phyloP scores from a whole-genome alignment of 1,140 invertebrate species.

The Magallana angulata region DNA sequence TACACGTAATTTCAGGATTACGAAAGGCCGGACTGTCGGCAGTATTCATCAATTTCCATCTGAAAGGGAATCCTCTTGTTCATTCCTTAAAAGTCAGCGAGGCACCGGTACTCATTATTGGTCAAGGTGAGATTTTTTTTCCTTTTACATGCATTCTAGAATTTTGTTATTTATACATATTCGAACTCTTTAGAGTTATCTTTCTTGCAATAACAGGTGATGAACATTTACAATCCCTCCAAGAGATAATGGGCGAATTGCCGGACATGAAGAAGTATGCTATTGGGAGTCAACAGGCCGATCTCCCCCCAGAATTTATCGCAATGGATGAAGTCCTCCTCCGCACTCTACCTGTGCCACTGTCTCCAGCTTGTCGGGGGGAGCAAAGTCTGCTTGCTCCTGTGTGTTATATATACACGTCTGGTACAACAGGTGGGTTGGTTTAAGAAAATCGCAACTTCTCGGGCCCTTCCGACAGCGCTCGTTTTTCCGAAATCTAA shows the following conservation, averaged over 20 bases:
- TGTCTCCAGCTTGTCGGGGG: slow-evolving; percentile 47
- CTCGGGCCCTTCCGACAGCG: no score
- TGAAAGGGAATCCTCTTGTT: slow-evolving; percentile 54
- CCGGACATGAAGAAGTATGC: slow-evolving; percentile 44
- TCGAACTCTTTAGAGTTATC: neutral
- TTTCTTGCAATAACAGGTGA: slow-evolving; percentile 47
- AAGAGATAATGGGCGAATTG: slow-evolving; percentile 48
- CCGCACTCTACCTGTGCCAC: slow-evolving; percentile 11
- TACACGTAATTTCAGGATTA: slow-evolving; percentile 55
- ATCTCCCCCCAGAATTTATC: slow-evolving; percentile 29
- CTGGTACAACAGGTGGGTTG: slow-evolving; percentile 61
- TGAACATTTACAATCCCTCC: slow-evolving; percentile 46
- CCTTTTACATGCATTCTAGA: neutral
- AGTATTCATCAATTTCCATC: slow-evolving; percentile 61
- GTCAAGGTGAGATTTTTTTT: slow-evolving; percentile 58
- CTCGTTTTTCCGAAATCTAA: no score
- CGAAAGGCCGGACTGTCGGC: slow-evolving; percentile 59
- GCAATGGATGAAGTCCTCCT: slow-evolving; percentile 50
- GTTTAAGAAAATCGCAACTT: no score
- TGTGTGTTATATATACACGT: slow-evolving; percentile 58
- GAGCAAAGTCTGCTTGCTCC: slow-evolving; percentile 41
- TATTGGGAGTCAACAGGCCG: slow-evolving; percentile 6
- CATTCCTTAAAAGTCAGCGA: slow-evolving; percentile 61
- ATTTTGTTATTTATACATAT: no score
- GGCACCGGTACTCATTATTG: slow-evolving; percentile 61